These are phyloP conservation scores for Tetranychus piercei DNA, from an alignment of 2,888 invertebrate species.

Conservation along the genomic window DNA sequence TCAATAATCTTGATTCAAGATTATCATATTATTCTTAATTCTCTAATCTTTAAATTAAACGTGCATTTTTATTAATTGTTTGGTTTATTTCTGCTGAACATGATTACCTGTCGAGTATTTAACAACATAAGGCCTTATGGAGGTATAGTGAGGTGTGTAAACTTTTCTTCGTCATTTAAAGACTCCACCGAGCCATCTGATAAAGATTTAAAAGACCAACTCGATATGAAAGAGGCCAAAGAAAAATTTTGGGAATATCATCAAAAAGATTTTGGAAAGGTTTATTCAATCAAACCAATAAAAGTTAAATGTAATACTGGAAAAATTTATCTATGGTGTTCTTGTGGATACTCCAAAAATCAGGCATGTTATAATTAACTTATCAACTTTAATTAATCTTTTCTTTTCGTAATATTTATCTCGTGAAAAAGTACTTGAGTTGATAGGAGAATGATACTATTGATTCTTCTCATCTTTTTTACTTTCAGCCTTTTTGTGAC, in stretches of 20 bases:
- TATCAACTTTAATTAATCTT: background rate
- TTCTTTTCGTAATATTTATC: too few relatives aligned
- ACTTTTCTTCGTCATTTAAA: background rate
- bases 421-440: background rate
- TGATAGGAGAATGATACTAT: background rate
- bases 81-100: too few relatives aligned
- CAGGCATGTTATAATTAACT: constrained; percentile 38
- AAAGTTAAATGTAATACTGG: constrained; percentile 49
- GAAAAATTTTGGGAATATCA: constrained; percentile 21
- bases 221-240: background rate
- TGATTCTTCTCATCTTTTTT: background rate
- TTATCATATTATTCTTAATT: too few relatives aligned
- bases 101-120: too few relatives aligned
- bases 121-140: too few relatives aligned
- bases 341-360: constrained; percentile 72
- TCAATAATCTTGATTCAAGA: too few relatives aligned
- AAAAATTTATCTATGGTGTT: constrained; percentile 73
- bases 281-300: constrained; percentile 78
- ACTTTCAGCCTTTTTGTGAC: constrained; percentile 68
- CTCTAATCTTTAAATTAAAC: too few relatives aligned
- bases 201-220: background rate
- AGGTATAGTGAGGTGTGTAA: too few relatives aligned
- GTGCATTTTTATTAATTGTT: too few relatives aligned
- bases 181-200: background rate
- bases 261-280: constrained; percentile 51